Conservation (phyloP, 2,113 vertebrate species). For the Triplophysa dalaica region DNA sequence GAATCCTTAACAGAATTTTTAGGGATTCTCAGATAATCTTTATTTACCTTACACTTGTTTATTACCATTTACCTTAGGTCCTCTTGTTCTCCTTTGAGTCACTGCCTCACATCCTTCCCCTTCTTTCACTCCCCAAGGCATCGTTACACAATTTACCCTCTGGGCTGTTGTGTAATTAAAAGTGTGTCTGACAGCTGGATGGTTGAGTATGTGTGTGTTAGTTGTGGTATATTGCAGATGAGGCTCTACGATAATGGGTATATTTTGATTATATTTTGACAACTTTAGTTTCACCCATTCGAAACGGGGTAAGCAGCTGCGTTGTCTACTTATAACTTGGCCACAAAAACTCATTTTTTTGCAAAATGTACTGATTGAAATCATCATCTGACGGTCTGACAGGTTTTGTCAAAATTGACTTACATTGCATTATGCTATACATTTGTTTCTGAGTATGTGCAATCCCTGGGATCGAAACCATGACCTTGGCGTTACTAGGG, state of each 20-base stretch:
- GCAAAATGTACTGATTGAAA: no score
- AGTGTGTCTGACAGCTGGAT: conserved; percentile 28
- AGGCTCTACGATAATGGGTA: conserved; percentile 2
- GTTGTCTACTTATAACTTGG: not conserved
- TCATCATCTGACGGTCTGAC: no score
- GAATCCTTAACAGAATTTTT: no score
- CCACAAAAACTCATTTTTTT: not conserved
- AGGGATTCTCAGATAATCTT: not conserved
- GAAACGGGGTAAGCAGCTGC: not conserved
- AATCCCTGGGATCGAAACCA: no score
- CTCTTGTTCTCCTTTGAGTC: conserved; percentile 38
- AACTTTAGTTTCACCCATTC: not conserved
- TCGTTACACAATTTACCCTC: conserved; percentile 43
- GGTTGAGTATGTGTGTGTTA: not conserved
- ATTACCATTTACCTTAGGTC: conserved; percentile 6
- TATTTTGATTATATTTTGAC: conserved; percentile 16
- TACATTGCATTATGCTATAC: no score
- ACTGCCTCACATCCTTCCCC: conserved; percentile 44
- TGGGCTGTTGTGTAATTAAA: conserved; percentile 51
- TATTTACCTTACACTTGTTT: conserved; percentile 16
- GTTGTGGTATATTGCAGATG: conserved; percentile 1
- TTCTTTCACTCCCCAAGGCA: conserved; percentile 32
- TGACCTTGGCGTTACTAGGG: no score
- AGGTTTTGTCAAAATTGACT: no score
- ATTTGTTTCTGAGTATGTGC: no score